Conservation (phyloP, 2,113 vertebrate genomes). For the Cacatua alba region DNA sequence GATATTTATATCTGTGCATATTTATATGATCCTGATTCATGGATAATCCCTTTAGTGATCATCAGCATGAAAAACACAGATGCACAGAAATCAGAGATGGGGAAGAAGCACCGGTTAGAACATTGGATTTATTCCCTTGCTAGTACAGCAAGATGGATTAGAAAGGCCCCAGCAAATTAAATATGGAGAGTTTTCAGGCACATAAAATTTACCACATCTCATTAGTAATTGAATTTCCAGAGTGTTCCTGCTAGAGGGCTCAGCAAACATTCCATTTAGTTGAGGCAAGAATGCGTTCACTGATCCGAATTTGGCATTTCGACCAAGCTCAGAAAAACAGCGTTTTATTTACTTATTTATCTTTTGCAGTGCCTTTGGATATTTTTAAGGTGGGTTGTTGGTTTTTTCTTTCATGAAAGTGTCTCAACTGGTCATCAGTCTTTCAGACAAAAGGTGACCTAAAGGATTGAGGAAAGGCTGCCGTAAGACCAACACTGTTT, state of each 20-base stretch:
- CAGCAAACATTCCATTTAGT: neutral
- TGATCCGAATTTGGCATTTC: neutral
- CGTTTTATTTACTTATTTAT: neutral
- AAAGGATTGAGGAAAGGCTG: neutral
- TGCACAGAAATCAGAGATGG: neutral
- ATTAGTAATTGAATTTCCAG: slow-evolving; percentile 29
- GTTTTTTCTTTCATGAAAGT: neutral
- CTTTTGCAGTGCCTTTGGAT: neutral
- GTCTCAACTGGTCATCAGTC: neutral
- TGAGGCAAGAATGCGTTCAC: neutral
- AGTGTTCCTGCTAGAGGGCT: neutral
- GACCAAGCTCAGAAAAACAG: neutral
- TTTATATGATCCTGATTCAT: neutral
- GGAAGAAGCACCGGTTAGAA: neutral
- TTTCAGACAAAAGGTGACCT: neutral
- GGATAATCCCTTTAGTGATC: neutral
- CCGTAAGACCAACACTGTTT: neutral
- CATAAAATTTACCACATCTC: neutral
- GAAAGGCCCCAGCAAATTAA: neutral
- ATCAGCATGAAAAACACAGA: neutral
- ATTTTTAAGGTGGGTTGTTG: neutral
- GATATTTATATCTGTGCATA: neutral
- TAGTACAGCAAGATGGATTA: neutral
- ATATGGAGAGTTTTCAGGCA: neutral
- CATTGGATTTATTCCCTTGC: neutral